phyloP scores from a whole-genome alignment of 2,797 vertebrate species.

The Setipinna tenuifilis region DNA sequence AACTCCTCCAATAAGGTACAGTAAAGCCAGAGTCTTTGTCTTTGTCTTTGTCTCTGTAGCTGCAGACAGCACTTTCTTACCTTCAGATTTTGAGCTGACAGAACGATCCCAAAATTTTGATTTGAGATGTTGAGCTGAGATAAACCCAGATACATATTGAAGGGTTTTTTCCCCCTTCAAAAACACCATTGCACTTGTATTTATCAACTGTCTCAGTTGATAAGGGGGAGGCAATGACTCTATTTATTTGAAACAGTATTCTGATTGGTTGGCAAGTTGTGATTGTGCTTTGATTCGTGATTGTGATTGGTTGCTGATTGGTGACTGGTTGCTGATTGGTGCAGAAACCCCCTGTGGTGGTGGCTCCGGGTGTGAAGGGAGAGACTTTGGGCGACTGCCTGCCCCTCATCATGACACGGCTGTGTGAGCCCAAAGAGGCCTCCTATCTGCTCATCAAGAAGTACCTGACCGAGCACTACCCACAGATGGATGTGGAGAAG shows the following conservation, averaged over 20 bases:
- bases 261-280: neutral
- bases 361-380: constrained; percentile 70
- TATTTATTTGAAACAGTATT: neutral
- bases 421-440: constrained; percentile 98
- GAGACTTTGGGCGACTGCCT: constrained; percentile 91
- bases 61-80: neutral
- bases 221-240: neutral
- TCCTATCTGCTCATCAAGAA: constrained; percentile 97
- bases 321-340: constrained; percentile 36
- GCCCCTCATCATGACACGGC: constrained; percentile 93
- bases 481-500: constrained; percentile 88
- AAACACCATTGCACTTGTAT: neutral
- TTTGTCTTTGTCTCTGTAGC: neutral
- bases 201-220: neutral
- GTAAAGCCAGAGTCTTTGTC: neutral
- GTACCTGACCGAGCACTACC: constrained; percentile 95
- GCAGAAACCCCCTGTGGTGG: constrained; percentile 60
- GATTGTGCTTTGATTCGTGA: neutral
- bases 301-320: neutral
- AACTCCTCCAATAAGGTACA: constrained; percentile 39
- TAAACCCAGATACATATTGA: neutral
- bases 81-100: neutral
- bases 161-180: neutral
- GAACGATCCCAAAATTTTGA: neutral
- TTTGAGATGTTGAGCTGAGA: too few relatives aligned